These are phyloP conservation scores for Brachymystax lenok DNA, from an alignment of 2,797 vertebrate genomes.

Conservation along the genomic window DNA sequence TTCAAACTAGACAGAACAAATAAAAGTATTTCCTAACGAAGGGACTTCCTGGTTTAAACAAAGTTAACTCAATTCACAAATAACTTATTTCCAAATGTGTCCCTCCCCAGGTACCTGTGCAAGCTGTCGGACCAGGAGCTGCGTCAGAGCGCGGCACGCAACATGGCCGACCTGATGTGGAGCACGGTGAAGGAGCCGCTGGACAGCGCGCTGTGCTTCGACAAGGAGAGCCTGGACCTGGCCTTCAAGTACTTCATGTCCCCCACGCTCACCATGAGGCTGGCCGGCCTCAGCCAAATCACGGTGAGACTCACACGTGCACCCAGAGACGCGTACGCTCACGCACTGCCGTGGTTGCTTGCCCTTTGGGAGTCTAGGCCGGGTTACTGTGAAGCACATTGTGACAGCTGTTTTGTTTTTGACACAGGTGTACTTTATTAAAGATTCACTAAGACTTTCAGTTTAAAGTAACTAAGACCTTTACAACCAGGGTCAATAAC, in stretches of 20 bases:
- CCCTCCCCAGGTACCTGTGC: slow-evolving; percentile 87
- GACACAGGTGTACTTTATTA: no score
- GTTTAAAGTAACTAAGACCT: no score
- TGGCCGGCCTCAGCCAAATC: slow-evolving; percentile 98
- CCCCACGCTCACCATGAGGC: slow-evolving; percentile 96
- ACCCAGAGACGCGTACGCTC: slow-evolving; percentile 2
- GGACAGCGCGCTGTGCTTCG: slow-evolving; percentile 96
- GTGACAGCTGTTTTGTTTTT: no score
- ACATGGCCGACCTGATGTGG: slow-evolving; percentile 99
- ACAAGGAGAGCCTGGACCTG: slow-evolving; percentile 97
- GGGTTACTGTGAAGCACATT: no score
- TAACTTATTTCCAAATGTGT: neutral
- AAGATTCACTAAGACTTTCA: no score
- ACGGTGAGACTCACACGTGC: slow-evolving; percentile 77
- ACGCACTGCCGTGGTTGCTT: neutral
- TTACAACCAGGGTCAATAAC: no score
- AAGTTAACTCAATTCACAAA: neutral
- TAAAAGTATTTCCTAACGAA: neutral
- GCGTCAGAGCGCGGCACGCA: slow-evolving; percentile 93
- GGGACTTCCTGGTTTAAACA: neutral
- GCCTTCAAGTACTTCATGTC: slow-evolving; percentile 99
- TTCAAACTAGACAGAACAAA: neutral
- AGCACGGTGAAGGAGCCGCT: slow-evolving; percentile 98
- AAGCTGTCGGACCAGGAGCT: slow-evolving; percentile 98
- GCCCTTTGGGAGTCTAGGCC: neutral